phyloP scores from a whole-genome alignment of 1,140 invertebrate genomes.

The Lethrus apterus region DNA sequence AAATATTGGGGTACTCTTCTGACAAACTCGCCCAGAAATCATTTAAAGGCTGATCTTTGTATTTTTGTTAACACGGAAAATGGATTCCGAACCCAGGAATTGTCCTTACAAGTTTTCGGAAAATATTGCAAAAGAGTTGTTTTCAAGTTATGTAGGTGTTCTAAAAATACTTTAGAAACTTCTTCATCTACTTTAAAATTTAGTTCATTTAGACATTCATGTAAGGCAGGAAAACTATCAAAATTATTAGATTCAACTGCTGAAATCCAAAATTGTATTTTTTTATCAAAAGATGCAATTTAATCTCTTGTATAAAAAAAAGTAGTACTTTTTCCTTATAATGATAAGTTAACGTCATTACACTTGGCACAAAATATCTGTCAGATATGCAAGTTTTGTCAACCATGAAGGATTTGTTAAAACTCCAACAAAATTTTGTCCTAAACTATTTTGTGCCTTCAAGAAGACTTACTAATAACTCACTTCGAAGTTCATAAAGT shows the following conservation, averaged over 20 bases:
- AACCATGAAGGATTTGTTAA: slow-evolving; percentile 5
- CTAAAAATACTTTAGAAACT: slow-evolving; percentile 5
- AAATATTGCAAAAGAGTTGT: slow-evolving; percentile 8
- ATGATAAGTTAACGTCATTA: no score
- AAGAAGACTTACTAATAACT: slow-evolving; percentile 3
- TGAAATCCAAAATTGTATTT: slow-evolving; percentile 8
- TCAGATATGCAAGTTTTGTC: not conserved
- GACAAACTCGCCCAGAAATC: slow-evolving; percentile 3
- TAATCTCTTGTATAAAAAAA: no score
- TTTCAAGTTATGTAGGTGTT: slow-evolving; percentile 1
- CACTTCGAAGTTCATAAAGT: slow-evolving; percentile 28
- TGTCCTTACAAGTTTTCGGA: not conserved
- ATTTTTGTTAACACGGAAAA: not conserved
- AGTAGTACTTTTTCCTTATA: no score
- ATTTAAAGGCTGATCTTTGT: slow-evolving; percentile 4
- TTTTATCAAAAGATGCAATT: slow-evolving; percentile 5
- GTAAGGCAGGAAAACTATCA: slow-evolving; percentile 5
- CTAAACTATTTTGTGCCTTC: slow-evolving; percentile 3
- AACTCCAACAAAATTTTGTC: slow-evolving; percentile 4
- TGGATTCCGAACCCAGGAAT: no score
- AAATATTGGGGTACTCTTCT: slow-evolving; percentile 13
- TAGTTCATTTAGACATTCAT: slow-evolving; percentile 5
- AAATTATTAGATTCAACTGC: slow-evolving; percentile 8
- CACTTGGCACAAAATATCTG: no score
- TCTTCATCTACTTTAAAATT: slow-evolving; percentile 8